phyloP scores from a whole-genome alignment of 2,113 vertebrate species.

The Colistium nudipinnis region DNA sequence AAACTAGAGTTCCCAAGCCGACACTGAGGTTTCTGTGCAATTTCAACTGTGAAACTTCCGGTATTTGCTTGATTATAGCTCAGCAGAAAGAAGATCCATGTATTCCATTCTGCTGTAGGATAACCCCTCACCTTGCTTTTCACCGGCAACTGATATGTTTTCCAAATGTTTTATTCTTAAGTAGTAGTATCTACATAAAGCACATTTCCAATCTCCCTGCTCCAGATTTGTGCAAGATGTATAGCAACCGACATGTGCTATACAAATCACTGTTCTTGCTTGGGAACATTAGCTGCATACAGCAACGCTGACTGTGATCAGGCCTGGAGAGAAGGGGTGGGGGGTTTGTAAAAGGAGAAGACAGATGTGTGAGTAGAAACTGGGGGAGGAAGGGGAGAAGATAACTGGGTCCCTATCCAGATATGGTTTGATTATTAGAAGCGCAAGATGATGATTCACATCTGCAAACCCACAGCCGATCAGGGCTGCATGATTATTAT shows the following conservation, averaged over 20 bases:
- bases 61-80: neutral
- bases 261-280: slow-evolving; percentile 50
- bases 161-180: slow-evolving; percentile 54
- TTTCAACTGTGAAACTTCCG: slow-evolving; percentile 1
- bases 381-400: slow-evolving; percentile 7
- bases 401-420: neutral
- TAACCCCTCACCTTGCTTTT: slow-evolving; percentile 2
- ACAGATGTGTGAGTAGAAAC: slow-evolving; percentile 46
- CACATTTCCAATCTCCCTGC: neutral
- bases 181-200: neutral
- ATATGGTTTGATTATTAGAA: slow-evolving; percentile 10
- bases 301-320: slow-evolving; percentile 22
- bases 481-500: neutral
- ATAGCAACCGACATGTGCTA: slow-evolving; percentile 59
- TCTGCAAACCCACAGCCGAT: neutral
- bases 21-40: neutral
- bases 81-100: slow-evolving; percentile 13
- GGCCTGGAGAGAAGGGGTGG: slow-evolving; percentile 3
- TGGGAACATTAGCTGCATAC: slow-evolving; percentile 27
- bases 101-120: slow-evolving; percentile 7
- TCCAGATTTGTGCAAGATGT: slow-evolving; percentile 12
- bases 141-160: slow-evolving; percentile 32
- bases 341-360: slow-evolving; percentile 18
- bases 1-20: neutral
- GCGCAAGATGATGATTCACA: neutral